These are phyloP conservation scores for Ploceus nigricollis DNA, from an alignment of 2,113 vertebrate genomes.

Conservation along the genomic window DNA sequence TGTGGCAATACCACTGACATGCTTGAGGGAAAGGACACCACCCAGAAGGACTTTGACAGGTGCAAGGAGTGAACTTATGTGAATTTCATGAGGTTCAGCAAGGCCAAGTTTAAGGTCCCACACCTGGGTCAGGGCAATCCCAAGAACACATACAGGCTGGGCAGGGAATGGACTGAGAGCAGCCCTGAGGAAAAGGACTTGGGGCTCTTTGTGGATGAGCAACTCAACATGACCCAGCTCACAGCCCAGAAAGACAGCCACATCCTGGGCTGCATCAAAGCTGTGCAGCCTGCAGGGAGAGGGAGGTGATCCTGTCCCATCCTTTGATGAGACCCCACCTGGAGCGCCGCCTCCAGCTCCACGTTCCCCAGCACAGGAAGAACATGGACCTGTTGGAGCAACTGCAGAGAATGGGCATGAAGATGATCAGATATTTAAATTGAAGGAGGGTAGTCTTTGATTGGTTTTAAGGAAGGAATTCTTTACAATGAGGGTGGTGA, in stretches of 20 bases:
- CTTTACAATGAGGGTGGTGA: not conserved
- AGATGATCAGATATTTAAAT: not conserved
- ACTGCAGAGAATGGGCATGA: not conserved
- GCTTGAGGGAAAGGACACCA: not conserved
- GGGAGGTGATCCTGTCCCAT: rapidly evolving
- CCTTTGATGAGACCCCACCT: not conserved
- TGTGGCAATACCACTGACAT: not conserved
- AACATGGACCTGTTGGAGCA: not conserved
- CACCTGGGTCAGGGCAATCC: not conserved
- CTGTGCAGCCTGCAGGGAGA: rapidly evolving
- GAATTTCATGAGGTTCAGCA: not conserved
- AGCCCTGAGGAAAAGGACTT: not conserved
- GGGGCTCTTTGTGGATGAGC: not conserved
- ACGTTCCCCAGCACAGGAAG: not conserved
- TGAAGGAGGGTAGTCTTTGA: not conserved
- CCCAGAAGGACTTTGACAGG: not conserved
- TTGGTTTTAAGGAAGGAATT: not conserved
- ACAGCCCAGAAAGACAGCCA: rapidly evolving
- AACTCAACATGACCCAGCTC: rapidly evolving
- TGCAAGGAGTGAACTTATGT: rapidly evolving
- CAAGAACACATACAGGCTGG: not conserved
- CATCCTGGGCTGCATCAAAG: not conserved
- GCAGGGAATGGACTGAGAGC: not conserved
- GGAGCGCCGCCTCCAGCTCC: rapidly evolving
- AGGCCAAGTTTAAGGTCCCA: not conserved